phyloP scores from a whole-genome alignment of 2,797 vertebrate genomes.

The Mormyrus proboscirostris region DNA sequence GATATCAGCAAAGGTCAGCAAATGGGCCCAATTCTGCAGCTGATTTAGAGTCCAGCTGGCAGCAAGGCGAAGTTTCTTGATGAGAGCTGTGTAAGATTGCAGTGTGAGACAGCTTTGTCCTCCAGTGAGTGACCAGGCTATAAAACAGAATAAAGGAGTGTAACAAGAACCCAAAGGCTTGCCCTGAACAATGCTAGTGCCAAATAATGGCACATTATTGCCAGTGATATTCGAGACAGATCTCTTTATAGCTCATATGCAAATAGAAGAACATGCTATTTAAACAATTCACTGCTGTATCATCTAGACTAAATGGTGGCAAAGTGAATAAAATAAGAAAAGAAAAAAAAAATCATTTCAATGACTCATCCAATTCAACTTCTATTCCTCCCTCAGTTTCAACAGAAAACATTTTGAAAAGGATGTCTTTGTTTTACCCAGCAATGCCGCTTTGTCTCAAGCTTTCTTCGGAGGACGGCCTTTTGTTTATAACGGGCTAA shows the following conservation, averaged over 20 bases:
- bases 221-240: conserved; percentile 1
- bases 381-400: background rate
- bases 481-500: conserved; percentile 6
- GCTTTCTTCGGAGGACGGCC: background rate
- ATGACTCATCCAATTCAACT: conserved; percentile 11
- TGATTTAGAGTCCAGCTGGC: background rate
- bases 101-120: conserved; percentile 20
- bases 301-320: background rate
- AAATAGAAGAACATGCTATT: conserved; percentile 2
- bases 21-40: conserved; percentile 5
- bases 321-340: background rate
- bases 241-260: conserved; percentile 11
- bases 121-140: background rate
- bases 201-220: conserved; percentile 24
- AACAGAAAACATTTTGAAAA: conserved; percentile 4
- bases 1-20: conserved; percentile 6
- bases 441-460: background rate
- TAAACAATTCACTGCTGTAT: conserved; percentile 10
- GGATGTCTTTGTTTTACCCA: background rate
- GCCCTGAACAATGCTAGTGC: conserved; percentile 9
- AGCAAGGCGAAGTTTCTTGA: background rate
- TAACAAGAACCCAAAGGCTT: background rate
- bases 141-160: conserved; percentile 4
- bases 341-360: background rate
- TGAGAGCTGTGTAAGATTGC: background rate